phyloP scores from a whole-genome alignment of 2,113 vertebrate species.

The Zosterops hypoxanthus region DNA sequence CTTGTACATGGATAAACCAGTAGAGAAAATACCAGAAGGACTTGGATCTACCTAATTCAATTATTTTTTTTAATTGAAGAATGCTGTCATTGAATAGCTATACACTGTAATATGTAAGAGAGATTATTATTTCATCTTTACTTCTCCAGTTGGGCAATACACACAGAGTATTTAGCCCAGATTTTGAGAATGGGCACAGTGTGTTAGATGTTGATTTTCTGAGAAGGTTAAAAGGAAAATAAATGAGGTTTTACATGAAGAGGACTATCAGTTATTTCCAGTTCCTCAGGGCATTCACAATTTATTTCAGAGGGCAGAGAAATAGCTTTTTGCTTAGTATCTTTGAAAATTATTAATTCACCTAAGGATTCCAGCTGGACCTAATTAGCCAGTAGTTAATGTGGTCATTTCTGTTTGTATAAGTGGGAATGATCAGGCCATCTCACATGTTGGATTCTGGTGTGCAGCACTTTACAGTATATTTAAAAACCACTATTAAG shows the following conservation, averaged over 20 bases:
- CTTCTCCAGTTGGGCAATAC: neutral
- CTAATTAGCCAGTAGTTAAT: neutral
- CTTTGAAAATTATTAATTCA: neutral
- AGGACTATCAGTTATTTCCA: neutral
- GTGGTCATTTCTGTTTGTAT: neutral
- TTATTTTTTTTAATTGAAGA: neutral
- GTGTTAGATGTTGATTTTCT: neutral
- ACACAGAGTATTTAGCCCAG: neutral
- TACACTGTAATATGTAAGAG: neutral
- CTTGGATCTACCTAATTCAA: neutral
- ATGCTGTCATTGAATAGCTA: neutral
- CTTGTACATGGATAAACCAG: neutral
- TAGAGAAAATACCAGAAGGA: neutral
- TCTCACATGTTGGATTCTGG: neutral
- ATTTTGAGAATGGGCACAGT: neutral
- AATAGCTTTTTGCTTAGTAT: neutral
- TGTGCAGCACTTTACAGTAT: neutral
- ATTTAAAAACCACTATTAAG: neutral
- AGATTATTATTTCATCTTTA: neutral
- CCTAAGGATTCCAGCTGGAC: neutral
- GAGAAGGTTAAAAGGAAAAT: neutral
- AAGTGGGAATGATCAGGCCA: neutral
- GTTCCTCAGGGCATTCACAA: neutral
- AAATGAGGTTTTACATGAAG: neutral
- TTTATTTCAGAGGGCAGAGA: neutral